Evolutionary conservation across 1,140 invertebrate species (phyloP).

Genomic region (Heliconius melpomene): DNA sequence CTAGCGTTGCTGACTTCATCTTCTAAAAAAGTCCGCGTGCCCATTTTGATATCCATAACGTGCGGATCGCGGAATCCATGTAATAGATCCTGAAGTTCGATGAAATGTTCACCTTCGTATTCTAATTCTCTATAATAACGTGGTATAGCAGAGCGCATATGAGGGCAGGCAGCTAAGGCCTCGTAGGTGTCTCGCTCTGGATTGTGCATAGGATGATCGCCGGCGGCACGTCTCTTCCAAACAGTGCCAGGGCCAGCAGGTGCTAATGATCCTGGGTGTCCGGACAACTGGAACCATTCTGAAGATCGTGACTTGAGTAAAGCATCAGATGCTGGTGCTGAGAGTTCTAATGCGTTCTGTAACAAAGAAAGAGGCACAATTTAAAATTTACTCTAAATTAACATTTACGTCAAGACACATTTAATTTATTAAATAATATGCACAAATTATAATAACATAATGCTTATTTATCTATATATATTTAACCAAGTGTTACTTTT

Average conservation of each 20-base stretch:
- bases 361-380: constrained; percentile 70
- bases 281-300: constrained; percentile 95
- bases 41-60: constrained; percentile 97
- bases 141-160: constrained; percentile 90
- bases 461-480: not conserved
- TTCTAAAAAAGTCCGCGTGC: constrained; percentile 95
- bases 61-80: constrained; percentile 92
- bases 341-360: constrained; percentile 96
- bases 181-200: constrained; percentile 91
- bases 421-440: not conserved
- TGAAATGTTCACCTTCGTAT: constrained; percentile 92
- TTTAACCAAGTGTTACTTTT: not conserved
- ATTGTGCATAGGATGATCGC: constrained; percentile 86
- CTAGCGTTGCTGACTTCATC: constrained; percentile 93
- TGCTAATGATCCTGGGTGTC: constrained; percentile 95
- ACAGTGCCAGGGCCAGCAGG: constrained; percentile 96
- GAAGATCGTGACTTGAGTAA: constrained; percentile 87
- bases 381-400: not conserved
- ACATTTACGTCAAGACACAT: not conserved
- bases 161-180: constrained; percentile 88
- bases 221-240: constrained; percentile 91
- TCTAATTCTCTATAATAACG: constrained; percentile 93
- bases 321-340: constrained; percentile 94
- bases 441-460: not conserved
- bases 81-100: constrained; percentile 94